Base-by-base conservation (phyloP, 2,113 vertebrate species). In the Crocuta crocuta region DNA sequence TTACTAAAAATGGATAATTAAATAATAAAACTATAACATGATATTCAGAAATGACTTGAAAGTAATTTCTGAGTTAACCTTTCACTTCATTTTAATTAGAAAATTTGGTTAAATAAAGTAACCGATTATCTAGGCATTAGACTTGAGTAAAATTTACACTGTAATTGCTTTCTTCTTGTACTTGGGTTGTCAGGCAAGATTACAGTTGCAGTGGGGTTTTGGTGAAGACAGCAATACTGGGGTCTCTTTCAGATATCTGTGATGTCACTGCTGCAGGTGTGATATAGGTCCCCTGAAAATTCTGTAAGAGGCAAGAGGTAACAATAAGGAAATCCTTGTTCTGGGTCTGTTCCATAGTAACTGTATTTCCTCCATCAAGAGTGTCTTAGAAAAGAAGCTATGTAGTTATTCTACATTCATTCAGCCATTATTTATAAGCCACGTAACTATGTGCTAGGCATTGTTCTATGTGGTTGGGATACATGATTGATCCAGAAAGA, bases 1-100 rank as follows among this genome's bases (percentile, higher is more conserved):
- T 97, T 80, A 96, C 39, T 95, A 90, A 97, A 95, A 94, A 90
- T 80, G 24, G 28, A 35, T 91, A 93, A 87, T 97, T 96, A 91
- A 87, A 70, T 94, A 96, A 92, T 94, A 97, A 96, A 96, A 76
- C 3, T 45, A 31, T 84, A 95, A 65, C 24, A 84, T 55, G 35
- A 90, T 81, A 85, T 78, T 94, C 65, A 96, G 61, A 85, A 87
- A 95, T 89, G 35, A 97, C 21, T 88, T 94, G n/a, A 88, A 90
- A 97, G 58, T 85, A 78, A 95, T 80, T 82, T 50, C 48, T 50
- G 17, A 85, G 66, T 91, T 96, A 98, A 98, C 63, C 31, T 96
- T 95, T 66, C 89, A 96, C 79, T 82, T 95, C 5, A 91, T 48
- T 93, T 95, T 92, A 96, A 96, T 82, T 86, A 87, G 26, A 88